Evolutionary conservation across 2,113 vertebrate species (phyloP).

Genomic region (Fulmarus glacialis): DNA sequence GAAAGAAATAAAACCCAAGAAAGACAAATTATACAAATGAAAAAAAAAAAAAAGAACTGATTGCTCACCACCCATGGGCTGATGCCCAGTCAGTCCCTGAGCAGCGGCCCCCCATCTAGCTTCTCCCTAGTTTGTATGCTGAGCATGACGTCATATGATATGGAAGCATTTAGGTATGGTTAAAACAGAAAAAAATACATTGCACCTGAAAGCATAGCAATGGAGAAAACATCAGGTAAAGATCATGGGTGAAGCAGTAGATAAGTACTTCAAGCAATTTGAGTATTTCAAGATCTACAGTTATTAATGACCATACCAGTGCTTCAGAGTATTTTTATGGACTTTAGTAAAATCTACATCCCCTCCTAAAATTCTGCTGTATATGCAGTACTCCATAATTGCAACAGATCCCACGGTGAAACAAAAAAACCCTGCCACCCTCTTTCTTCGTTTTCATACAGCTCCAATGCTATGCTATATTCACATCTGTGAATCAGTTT

Average conservation of each 20-base stretch:
- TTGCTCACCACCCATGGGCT: too few relatives aligned
- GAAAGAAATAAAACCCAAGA: too few relatives aligned
- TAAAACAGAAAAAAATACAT: background rate
- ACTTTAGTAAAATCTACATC: background rate
- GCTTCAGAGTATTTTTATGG: background rate
- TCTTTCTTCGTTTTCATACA: background rate
- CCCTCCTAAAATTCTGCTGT: background rate
- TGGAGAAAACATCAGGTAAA: background rate
- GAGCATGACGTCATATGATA: too few relatives aligned
- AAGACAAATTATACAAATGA: too few relatives aligned
- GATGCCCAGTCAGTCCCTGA: too few relatives aligned
- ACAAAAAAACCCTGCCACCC: background rate
- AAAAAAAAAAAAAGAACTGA: too few relatives aligned
- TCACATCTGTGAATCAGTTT: background rate
- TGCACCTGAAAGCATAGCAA: background rate
- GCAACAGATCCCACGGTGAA: background rate
- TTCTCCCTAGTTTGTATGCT: too few relatives aligned
- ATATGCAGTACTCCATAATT: background rate
- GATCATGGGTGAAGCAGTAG: background rate
- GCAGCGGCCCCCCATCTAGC: too few relatives aligned
- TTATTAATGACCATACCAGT: background rate
- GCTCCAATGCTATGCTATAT: background rate
- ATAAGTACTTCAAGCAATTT: background rate
- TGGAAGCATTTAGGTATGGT: background rate
- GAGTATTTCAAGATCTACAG: background rate